A percentile compares a stretch with the other conserved stretches of the same genome.
phyloP scores from a whole-genome alignment of 2,888 invertebrate genomes.

The Aphrophora alni region DNA sequence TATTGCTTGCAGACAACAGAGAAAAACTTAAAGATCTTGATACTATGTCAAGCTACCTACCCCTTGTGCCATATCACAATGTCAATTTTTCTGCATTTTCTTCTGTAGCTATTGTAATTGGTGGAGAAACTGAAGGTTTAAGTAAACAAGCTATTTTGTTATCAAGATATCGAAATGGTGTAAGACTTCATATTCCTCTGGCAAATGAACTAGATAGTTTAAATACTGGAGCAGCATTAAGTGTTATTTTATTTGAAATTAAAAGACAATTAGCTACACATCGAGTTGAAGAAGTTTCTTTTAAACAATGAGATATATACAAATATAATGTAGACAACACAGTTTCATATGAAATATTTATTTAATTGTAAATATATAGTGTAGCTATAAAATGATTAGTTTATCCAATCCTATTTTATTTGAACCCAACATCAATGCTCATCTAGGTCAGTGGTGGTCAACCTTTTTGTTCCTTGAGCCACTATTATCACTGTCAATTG shows the following conservation, averaged over 20 bases:
- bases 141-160: conserved; percentile 72
- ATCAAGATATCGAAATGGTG: conserved; percentile 64
- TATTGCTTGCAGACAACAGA: conserved; percentile 46
- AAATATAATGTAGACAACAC: background rate
- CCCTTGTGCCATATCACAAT: conserved; percentile 68
- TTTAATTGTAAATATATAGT: background rate
- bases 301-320: background rate
- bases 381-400: background rate
- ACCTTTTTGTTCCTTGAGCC: too few relatives aligned
- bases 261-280: conserved; percentile 65
- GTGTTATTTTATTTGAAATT: conserved; percentile 85
- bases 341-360: background rate
- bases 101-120: conserved; percentile 75
- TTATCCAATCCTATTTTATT: too few relatives aligned
- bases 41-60: conserved; percentile 55
- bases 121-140: conserved; percentile 91
- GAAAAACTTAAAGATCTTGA: conserved; percentile 44
- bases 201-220: conserved; percentile 80
- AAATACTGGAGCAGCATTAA: conserved; percentile 82
- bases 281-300: background rate
- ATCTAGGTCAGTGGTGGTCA: too few relatives aligned
- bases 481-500: too few relatives aligned
- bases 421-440: too few relatives aligned
- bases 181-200: conserved; percentile 80
- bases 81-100: conserved; percentile 63